Percentiles rank a stretch among this genome's conserved stretches.
These are phyloP conservation scores for Arothron firmamentum DNA, from an alignment of 2,113 vertebrate species.

Conservation along the genomic window DNA sequence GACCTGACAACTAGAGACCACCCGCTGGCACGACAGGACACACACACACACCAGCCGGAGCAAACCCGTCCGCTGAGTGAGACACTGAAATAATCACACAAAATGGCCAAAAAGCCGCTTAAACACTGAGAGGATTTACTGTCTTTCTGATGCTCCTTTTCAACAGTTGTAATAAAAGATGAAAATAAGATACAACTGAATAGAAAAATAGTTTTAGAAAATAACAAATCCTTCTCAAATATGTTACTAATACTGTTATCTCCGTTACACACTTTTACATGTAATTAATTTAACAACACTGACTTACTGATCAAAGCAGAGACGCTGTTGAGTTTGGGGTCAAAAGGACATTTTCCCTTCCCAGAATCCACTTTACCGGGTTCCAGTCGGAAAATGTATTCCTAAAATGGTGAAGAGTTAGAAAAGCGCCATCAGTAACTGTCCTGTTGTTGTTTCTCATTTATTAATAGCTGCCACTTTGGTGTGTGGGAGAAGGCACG, in stretches of 20 bases:
- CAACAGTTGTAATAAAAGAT: no score
- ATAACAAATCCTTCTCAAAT: no score
- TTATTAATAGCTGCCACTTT: constrained; percentile 3
- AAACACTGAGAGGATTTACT: not conserved
- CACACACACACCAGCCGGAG: not conserved
- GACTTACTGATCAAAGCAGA: constrained; percentile 96
- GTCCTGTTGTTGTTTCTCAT: not conserved
- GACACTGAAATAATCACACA: not conserved
- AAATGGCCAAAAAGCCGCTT: not conserved
- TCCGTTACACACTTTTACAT: no score
- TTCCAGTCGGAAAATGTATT: constrained; percentile 96
- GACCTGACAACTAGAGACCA: constrained; percentile 58
- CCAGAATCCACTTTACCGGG: constrained; percentile 95
- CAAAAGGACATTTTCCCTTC: constrained; percentile 97
- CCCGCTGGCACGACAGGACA: constrained; percentile 25
- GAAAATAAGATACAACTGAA: no score
- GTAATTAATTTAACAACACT: no score
- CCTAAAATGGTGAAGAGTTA: constrained; percentile 70
- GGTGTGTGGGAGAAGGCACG: constrained; percentile 20
- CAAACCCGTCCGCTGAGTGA: no score
- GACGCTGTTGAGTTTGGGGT: constrained; percentile 96
- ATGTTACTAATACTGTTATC: no score
- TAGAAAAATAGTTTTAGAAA: no score
- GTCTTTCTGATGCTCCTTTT: not conserved
- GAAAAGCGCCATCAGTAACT: constrained; percentile 15